Base-by-base conservation (phyloP, 1,140 invertebrate genomes). In the Aricia agestis region DNA sequence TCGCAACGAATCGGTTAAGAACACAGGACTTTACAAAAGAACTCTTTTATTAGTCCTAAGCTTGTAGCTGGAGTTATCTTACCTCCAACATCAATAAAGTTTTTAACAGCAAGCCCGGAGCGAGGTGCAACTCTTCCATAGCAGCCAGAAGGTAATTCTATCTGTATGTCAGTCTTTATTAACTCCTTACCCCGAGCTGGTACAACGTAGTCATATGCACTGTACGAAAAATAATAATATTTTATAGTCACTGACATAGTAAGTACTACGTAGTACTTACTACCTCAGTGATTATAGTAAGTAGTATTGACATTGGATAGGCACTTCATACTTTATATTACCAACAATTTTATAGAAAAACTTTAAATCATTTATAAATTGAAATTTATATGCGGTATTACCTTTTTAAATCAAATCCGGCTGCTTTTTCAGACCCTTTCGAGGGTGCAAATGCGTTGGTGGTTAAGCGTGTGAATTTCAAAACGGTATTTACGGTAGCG, bases 61-160 rank as follows among this genome's bases (percentile, higher is more conserved):
- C 9, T 9, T 36, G 36, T 36, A 36, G 36, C 36, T 36, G 6
- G 36, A 9, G 36, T 72, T 41, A 67, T 65, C 77, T 78, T 87
- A 95, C 94, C 94, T 85, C 98, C 98, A 80, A 99, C 97, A 93
- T 99, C 98, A 80, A 99, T 99, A 73, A 96, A 97, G 90, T 99
- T 94, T 92, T 99, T 99, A 59, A 95, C 95, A 32, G 99, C 98
- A 45, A 99, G 92, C 0, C 99, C 99, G 71, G 98, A 99, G 69
- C 99, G 94, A 6, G 99, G 98, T 4, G 99, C 99, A 45, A 99
- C 94, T 78, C 99, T 93, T 7, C 98, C 99, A 90, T 99, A 99
- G 78, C 97, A 98, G 9, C 97, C 98, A 67, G 94, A 92, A 1
- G 98, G 97, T 31, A 98, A 87, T 85, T 95, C 93, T 66, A 98